Conservation (phyloP, 2,797 vertebrate species). For the Gymnocypris eckloni region DNA sequence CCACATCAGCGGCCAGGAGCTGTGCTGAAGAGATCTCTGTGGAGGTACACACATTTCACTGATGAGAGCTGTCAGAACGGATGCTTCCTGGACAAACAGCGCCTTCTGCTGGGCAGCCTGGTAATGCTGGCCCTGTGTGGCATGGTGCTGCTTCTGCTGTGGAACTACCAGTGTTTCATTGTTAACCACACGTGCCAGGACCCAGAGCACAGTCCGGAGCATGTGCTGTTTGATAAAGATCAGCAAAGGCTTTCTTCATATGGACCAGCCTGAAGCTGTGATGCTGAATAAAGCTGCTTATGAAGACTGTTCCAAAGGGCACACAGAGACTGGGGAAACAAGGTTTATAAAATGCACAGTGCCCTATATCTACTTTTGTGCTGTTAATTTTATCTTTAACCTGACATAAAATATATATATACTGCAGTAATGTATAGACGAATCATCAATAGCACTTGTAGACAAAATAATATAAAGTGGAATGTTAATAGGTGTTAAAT, state of each 20-base stretch:
- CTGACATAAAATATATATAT: not conserved
- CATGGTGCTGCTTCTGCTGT: slow-evolving; percentile 65
- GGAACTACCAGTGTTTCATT: slow-evolving; percentile 66
- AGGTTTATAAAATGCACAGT: not conserved
- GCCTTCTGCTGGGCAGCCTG: slow-evolving; percentile 57
- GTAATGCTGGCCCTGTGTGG: slow-evolving; percentile 54
- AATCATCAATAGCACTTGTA: not conserved
- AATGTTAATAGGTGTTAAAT: not conserved
- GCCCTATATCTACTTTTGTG: not conserved
- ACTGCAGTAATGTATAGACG: not conserved
- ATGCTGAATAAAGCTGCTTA: not conserved
- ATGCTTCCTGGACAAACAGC: slow-evolving; percentile 41
- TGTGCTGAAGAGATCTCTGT: slow-evolving; percentile 52
- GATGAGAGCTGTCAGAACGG: not conserved
- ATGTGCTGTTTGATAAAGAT: slow-evolving; percentile 38
- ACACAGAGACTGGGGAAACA: not conserved
- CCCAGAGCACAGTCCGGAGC: slow-evolving; percentile 44
- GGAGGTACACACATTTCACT: slow-evolving; percentile 17
- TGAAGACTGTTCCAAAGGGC: slow-evolving; percentile 20
- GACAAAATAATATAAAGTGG: not conserved
- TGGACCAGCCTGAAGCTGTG: slow-evolving; percentile 34
- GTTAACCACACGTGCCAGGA: slow-evolving; percentile 56
- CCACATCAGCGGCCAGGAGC: slow-evolving; percentile 26
- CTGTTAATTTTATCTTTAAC: not conserved
- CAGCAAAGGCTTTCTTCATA: slow-evolving; percentile 27